Evolutionary conservation across 2,888 invertebrate genomes (phyloP).

Genomic region (Sphinx pinastri): DNA sequence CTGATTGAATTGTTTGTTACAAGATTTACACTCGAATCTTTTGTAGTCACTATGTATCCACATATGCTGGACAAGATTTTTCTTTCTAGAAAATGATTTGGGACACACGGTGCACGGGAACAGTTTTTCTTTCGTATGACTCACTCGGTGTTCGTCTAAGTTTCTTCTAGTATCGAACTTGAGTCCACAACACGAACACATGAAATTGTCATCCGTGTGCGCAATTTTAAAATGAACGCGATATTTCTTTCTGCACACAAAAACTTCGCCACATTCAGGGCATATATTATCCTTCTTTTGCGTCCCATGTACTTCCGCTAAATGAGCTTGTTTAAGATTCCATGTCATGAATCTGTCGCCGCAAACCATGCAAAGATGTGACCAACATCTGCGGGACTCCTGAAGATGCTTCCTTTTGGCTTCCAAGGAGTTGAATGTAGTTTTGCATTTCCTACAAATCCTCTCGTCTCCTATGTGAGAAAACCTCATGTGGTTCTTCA

Average conservation of each 20-base stretch:
- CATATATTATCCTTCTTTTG: slow-evolving; percentile 61
- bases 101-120: slow-evolving; percentile 78
- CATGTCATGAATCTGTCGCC: slow-evolving; percentile 66
- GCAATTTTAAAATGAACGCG: slow-evolving; percentile 62
- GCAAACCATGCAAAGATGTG: slow-evolving; percentile 65
- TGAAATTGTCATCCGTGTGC: slow-evolving; percentile 68
- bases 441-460: slow-evolving; percentile 69
- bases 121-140: slow-evolving; percentile 80
- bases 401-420: slow-evolving; percentile 62
- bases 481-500: slow-evolving; percentile 64
- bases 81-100: slow-evolving; percentile 71
- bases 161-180: slow-evolving; percentile 66
- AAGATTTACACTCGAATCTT: slow-evolving; percentile 67
- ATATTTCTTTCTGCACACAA: slow-evolving; percentile 61
- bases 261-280: slow-evolving; percentile 64
- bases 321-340: slow-evolving; percentile 62
- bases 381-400: slow-evolving; percentile 64
- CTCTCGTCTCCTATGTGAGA: slow-evolving; percentile 60
- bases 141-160: slow-evolving; percentile 74
- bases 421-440: slow-evolving; percentile 58
- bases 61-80: slow-evolving; percentile 72
- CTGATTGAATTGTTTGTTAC: slow-evolving; percentile 74
- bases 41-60: slow-evolving; percentile 75
- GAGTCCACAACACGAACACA: slow-evolving; percentile 68
- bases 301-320: slow-evolving; percentile 59